Percentiles rank a stretch among this genome's conserved stretches.
These are phyloP conservation scores for Nothobranchius furzeri DNA, from an alignment of 2,113 vertebrate genomes.

Conservation along the genomic window DNA sequence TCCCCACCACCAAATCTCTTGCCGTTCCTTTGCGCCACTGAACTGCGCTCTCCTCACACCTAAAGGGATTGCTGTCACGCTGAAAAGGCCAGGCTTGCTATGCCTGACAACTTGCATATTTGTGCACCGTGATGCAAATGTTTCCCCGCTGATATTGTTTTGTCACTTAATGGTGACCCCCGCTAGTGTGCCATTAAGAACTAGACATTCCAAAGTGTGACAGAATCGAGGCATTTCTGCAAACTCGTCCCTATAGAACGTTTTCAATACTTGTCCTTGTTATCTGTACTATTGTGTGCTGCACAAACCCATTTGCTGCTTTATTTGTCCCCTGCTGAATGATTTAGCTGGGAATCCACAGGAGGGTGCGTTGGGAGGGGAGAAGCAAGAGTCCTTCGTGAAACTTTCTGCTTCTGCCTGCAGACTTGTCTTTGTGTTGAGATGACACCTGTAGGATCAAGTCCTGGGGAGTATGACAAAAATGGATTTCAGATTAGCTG, in stretches of 20 bases:
- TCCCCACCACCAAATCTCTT: constrained; percentile 58
- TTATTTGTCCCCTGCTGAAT: constrained; percentile 70
- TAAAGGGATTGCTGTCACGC: constrained; percentile 76
- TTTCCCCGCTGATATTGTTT: constrained; percentile 75
- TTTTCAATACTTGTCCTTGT: constrained; percentile 71
- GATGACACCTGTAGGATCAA: constrained; percentile 66
- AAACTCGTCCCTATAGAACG: constrained; percentile 63
- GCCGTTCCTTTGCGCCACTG: constrained; percentile 67
- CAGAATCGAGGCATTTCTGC: constrained; percentile 60
- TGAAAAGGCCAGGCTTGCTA: constrained; percentile 74
- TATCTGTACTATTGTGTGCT: constrained; percentile 67
- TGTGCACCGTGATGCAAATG: constrained; percentile 71
- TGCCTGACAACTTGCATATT: constrained; percentile 80
- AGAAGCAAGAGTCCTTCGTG: constrained; percentile 44
- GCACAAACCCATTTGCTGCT: constrained; percentile 76
- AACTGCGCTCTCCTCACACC: constrained; percentile 69
- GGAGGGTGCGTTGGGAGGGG: constrained; percentile 23
- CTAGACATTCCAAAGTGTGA: constrained; percentile 48
- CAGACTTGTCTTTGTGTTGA: constrained; percentile 64
- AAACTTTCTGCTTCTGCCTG: constrained; percentile 61
- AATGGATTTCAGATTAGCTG: constrained; percentile 60
- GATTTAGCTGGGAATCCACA: constrained; percentile 60
- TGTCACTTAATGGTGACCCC: constrained; percentile 76
- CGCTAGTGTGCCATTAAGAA: constrained; percentile 64
- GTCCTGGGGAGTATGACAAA: constrained; percentile 42